Percentiles rank a stretch among this genome's conserved stretches.
phyloP scores from a whole-genome alignment of 1,140 invertebrate species.

The Megathymus violae region DNA sequence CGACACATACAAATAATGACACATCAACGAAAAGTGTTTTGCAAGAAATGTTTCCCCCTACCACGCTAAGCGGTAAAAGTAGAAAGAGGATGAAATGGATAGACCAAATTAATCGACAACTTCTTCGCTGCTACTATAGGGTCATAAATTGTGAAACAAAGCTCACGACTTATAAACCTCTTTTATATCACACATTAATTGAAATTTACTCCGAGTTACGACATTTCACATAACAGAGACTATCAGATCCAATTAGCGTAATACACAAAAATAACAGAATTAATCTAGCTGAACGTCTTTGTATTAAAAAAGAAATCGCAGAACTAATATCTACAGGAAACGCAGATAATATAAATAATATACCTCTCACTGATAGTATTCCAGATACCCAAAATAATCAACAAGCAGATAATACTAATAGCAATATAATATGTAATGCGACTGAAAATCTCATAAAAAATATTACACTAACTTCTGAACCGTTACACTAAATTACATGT shows the following conservation, averaged over 20 bases:
- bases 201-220: neutral
- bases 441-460: neutral
- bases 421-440: neutral
- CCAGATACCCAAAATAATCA: neutral
- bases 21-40: slow-evolving; percentile 13
- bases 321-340: neutral
- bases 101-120: slow-evolving; percentile 6
- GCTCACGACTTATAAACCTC: neutral
- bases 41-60: slow-evolving; percentile 19
- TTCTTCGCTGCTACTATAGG: slow-evolving; percentile 2
- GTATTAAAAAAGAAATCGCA: neutral
- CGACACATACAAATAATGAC: neutral
- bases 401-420: neutral
- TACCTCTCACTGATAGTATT: neutral
- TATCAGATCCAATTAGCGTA: slow-evolving; percentile 11
- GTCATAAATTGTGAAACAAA: slow-evolving; percentile 7
- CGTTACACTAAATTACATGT: neutral
- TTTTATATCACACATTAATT: neutral
- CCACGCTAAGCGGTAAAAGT: slow-evolving; percentile 17
- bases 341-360: neutral
- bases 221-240: neutral
- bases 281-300: neutral
- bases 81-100: slow-evolving; percentile 21
- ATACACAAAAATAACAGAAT: slow-evolving; percentile 5
- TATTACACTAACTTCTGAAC: neutral